Conservation (phyloP, 2,888 invertebrate species). For the Epinotia demarniana region DNA sequence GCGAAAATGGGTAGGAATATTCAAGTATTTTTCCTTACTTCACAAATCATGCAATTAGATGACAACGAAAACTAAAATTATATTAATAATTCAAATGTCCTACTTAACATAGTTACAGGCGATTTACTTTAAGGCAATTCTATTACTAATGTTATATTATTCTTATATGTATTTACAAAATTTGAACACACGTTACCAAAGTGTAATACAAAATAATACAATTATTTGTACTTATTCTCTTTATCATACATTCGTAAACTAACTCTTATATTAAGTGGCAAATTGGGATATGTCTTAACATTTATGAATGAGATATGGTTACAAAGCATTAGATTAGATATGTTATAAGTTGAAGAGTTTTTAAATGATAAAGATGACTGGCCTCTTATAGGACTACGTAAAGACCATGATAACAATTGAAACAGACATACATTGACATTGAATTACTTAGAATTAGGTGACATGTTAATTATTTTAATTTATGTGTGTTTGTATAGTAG, state of each 20-base stretch:
- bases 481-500: too few species aligned
- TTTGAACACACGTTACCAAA: slow-evolving; percentile 64
- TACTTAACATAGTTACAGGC: slow-evolving; percentile 41
- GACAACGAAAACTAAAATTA: slow-evolving; percentile 20
- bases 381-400: too few species aligned
- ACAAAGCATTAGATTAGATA: slow-evolving; percentile 56
- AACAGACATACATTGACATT: too few species aligned
- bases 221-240: slow-evolving; percentile 64
- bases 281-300: slow-evolving; percentile 77
- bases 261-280: slow-evolving; percentile 67
- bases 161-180: slow-evolving; percentile 58
- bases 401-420: too few species aligned
- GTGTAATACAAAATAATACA: slow-evolving; percentile 61
- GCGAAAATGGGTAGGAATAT: not conserved
- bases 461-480: too few species aligned
- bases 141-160: slow-evolving; percentile 47
- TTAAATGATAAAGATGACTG: too few species aligned
- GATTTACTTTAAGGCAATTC: slow-evolving; percentile 53
- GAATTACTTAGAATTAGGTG: too few species aligned
- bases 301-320: slow-evolving; percentile 59
- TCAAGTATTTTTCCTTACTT: slow-evolving; percentile 13
- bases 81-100: slow-evolving; percentile 37
- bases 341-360: too few species aligned
- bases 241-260: slow-evolving; percentile 54
- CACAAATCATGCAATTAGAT: slow-evolving; percentile 5